Base-by-base conservation (phyloP, 2,888 invertebrate species). In the Lissonota sp. region DNA sequence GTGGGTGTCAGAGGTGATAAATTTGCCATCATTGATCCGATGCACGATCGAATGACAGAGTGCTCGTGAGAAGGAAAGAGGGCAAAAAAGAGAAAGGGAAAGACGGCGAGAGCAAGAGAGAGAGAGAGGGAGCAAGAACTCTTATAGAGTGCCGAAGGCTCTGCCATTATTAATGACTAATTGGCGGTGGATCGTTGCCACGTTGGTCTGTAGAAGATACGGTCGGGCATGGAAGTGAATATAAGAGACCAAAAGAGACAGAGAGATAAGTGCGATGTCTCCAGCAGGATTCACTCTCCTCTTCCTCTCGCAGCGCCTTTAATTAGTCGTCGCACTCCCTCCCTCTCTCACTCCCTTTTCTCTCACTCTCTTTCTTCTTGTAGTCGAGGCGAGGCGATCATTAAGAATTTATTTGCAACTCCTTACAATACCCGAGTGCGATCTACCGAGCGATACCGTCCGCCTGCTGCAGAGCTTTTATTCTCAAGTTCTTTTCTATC, bases 371-470 rank as follows among this genome's bases (percentile, higher is more conserved):
- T 40, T 16, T 51, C 26, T 71, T 63, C 37, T 74, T 64, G 74
- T 58, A 76, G 66, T 66, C 82, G 85, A 72, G 60, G 73, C 77
- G 71, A 71, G 75, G 81, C 82, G 87, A 86, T 89, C 88, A 88
- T 89, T 89, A 89, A 86, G 87, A 86, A 89, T 89, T 89, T 89
- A 89, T 89, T 89, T 88, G 86, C 89, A 87, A 86, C 88, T 88
- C 83, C 69, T 85, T 86, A 88, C 88, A 88, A 88, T 87, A 86
- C 83, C 79, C 74, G 49, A 84, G 26, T 26, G 83, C 85, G 89
- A 89, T 89, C 89, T 86, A 51, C 70, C 49, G 73, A 55, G 83
- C 84, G 88, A 89, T 89, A 89, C 82, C 84, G 84, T 60, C 69
- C 69, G 26, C 26, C 44, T 63, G 64, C 39, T 72, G 69, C 73